phyloP scores from a whole-genome alignment of 2,888 invertebrate species.

The Drosophila neutralis region DNA sequence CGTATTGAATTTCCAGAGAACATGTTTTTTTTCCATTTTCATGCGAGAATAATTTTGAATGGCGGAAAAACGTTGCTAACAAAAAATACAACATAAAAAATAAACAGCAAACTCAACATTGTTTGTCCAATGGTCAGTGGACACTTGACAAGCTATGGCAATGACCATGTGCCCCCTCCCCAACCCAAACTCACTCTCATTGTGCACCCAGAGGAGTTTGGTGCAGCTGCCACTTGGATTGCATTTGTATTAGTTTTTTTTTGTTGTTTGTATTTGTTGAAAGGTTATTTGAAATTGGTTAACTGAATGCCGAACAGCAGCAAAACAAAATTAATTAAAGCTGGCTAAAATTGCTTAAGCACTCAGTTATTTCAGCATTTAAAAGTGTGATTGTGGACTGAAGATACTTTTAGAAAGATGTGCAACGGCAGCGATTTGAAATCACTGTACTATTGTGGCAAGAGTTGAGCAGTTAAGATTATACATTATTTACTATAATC shows the following conservation, averaged over 20 bases:
- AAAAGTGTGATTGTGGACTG: not conserved
- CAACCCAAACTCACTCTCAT: too few species aligned
- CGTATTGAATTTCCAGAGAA: conserved; percentile 76
- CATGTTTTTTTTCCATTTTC: conserved; percentile 66
- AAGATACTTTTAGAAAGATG: not conserved
- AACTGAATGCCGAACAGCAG: conserved; percentile 46
- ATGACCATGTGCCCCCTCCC: conserved; percentile 44
- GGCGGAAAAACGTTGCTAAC: conserved; percentile 63
- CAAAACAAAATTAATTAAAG: conserved; percentile 22
- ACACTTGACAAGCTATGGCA: conserved; percentile 52
- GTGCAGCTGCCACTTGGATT: conserved; percentile 49
- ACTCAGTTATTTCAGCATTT: not conserved
- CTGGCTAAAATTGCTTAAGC: conserved; percentile 4
- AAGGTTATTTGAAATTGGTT: conserved; percentile 51
- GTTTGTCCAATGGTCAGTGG: conserved; percentile 37
- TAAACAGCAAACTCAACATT: conserved; percentile 15
- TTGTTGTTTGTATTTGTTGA: conserved; percentile 3
- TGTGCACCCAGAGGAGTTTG: conserved; percentile 7
- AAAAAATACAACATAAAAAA: conserved; percentile 40
- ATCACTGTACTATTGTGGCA: not conserved
- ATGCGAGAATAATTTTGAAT: conserved; percentile 75
- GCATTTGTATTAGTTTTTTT: conserved; percentile 30
- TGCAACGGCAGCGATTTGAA: not conserved
- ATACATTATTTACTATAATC: rapidly evolving
- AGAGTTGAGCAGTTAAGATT: not conserved